Percentiles rank a stretch among this genome's conserved stretches.
phyloP scores from a whole-genome alignment of 2,888 invertebrate species.

The Hyposoter dolosus region DNA sequence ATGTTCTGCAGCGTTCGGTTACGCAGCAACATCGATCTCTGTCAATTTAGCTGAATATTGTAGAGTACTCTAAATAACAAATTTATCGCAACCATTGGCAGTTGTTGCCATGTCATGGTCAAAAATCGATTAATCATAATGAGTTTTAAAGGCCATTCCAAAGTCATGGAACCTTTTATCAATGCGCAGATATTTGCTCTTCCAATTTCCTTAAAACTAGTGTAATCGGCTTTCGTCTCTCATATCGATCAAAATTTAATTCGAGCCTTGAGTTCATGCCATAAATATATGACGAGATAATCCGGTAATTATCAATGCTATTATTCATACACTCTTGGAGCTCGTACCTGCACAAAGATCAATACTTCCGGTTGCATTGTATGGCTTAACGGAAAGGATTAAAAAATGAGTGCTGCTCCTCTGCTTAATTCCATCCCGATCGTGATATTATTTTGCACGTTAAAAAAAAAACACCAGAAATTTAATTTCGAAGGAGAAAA shows the following conservation, averaged over 20 bases:
- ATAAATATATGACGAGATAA: constrained; percentile 14
- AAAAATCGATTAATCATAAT: constrained; percentile 55
- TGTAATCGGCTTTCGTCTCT: constrained; percentile 49
- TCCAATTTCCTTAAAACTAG: constrained; percentile 14
- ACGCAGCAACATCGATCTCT: constrained; percentile 1
- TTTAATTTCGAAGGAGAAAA: constrained; percentile 51
- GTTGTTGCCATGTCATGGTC: constrained; percentile 16
- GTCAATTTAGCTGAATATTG: neutral
- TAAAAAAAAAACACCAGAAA: constrained; percentile 76
- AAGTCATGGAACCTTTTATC: neutral
- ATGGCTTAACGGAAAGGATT: neutral
- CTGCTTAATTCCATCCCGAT: neutral
- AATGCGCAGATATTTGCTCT: constrained; percentile 13
- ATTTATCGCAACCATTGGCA: neutral
- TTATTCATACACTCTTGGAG: constrained; percentile 9
- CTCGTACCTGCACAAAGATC: neutral
- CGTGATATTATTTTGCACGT: neutral
- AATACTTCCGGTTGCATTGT: neutral
- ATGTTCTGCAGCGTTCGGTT: constrained; percentile 4
- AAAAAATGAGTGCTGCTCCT: neutral
- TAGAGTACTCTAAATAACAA: neutral
- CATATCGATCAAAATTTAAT: constrained; percentile 39
- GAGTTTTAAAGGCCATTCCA: constrained; percentile 30
- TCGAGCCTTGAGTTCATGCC: neutral
- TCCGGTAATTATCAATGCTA: constrained; percentile 18